A percentile compares a stretch with the other conserved stretches of the same genome.
Conservation (phyloP, 2,797 vertebrate genomes). For the Podarcis siculus region DNA sequence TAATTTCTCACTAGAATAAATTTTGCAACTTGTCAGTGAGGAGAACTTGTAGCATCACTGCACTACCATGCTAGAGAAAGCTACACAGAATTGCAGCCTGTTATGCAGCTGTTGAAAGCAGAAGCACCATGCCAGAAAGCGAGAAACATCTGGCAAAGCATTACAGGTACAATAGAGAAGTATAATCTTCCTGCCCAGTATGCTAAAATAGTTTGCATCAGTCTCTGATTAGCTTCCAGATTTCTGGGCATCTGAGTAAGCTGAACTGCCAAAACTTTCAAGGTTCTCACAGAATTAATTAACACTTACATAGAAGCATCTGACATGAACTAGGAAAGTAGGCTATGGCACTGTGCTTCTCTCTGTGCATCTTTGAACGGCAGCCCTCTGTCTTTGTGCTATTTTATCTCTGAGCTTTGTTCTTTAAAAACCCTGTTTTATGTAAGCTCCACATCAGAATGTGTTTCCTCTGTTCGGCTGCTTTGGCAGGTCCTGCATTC, state of each 20-base stretch:
- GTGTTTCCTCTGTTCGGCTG: slow-evolving; percentile 22
- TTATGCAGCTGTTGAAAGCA: slow-evolving; percentile 1
- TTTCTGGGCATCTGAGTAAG: slow-evolving; percentile 31
- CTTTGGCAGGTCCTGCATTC: slow-evolving; percentile 48
- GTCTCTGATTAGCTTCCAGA: slow-evolving; percentile 37
- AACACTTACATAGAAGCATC: slow-evolving; percentile 36
- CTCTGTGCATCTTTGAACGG: slow-evolving; percentile 17
- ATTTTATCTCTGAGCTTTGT: slow-evolving; percentile 42
- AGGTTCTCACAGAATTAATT: slow-evolving; percentile 40
- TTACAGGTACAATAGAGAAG: not conserved
- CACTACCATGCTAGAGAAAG: not conserved
- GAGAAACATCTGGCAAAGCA: not conserved
- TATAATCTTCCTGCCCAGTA: not conserved
- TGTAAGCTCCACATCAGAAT: slow-evolving; percentile 54
- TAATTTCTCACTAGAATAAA: not conserved
- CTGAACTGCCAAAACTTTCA: slow-evolving; percentile 26
- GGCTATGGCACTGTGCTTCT: not conserved
- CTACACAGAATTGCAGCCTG: not conserved
- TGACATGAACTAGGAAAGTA: slow-evolving; percentile 1
- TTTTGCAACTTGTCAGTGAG: not conserved
- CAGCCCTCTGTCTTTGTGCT: slow-evolving; percentile 36
- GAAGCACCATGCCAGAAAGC: not conserved
- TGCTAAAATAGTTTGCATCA: not conserved
- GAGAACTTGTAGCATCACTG: not conserved
- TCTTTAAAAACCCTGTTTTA: slow-evolving; percentile 52